These are phyloP conservation scores for Micrasema longulum DNA, from an alignment of 1,140 invertebrate species.

Conservation along the genomic window DNA sequence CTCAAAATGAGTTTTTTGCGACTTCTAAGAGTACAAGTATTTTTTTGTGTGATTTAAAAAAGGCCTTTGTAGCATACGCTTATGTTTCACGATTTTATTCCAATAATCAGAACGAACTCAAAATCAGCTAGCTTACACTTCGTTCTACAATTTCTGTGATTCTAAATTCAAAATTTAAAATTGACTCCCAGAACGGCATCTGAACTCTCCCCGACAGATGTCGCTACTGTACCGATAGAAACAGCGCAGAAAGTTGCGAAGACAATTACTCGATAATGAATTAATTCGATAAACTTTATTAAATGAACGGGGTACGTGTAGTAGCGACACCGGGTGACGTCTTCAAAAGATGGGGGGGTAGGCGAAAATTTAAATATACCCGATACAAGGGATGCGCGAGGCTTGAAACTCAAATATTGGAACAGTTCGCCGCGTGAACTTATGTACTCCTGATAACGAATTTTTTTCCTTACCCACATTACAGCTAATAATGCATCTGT, in stretches of 20 bases:
- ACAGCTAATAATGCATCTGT: too few species aligned
- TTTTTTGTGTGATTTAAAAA: not conserved
- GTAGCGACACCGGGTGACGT: conserved; percentile 25
- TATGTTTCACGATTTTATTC: not conserved
- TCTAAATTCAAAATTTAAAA: too few species aligned
- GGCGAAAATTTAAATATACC: conserved; percentile 51
- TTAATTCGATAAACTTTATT: conserved; percentile 55
- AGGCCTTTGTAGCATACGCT: not conserved
- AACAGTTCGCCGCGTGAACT: conserved; percentile 10
- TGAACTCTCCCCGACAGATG: conserved; percentile 30
- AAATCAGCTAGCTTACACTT: too few species aligned
- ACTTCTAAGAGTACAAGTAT: too few species aligned
- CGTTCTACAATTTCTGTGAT: too few species aligned
- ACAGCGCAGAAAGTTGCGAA: conserved; percentile 46
- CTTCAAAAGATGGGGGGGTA: not conserved
- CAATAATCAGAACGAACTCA: too few species aligned
- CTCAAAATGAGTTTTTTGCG: too few species aligned
- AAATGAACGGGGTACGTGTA: conserved; percentile 45
- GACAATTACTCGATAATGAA: conserved; percentile 54
- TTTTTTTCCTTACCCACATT: too few species aligned
- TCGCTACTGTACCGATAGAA: conserved; percentile 9
- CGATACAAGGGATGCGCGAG: conserved; percentile 15
- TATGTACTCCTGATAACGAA: too few species aligned
- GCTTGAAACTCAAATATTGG: conserved; percentile 13
- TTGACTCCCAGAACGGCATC: too few species aligned